These are phyloP conservation scores for Heliconius ethilla DNA, from an alignment of 2,888 invertebrate genomes.

Conservation along the genomic window DNA sequence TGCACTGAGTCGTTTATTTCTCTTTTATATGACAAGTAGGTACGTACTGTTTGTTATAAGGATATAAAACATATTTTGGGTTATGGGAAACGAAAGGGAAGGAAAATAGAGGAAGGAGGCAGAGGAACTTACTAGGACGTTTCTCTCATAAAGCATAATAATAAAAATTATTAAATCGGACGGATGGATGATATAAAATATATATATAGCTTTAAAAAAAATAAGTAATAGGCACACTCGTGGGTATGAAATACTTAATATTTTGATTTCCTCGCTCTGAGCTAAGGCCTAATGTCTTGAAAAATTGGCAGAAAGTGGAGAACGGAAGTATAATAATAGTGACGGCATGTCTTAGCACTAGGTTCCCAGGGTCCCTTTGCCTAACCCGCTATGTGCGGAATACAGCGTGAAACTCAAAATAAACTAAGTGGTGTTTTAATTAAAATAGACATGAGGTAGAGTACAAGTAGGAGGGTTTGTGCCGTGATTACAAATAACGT, in stretches of 20 bases:
- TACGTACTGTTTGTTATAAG: too few relatives aligned
- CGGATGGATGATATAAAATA: too few relatives aligned
- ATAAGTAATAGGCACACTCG: too few relatives aligned
- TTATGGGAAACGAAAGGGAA: background rate
- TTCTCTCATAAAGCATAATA: background rate
- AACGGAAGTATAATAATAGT: too few relatives aligned
- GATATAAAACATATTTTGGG: background rate
- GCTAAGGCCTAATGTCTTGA: too few relatives aligned
- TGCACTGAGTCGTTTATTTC: background rate
- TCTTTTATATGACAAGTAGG: background rate
- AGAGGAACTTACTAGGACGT: background rate
- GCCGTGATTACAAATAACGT: constrained; percentile 32
- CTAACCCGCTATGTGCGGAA: too few relatives aligned
- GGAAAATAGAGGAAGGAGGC: background rate
- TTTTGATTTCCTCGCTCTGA: too few relatives aligned
- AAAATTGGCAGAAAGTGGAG: too few relatives aligned
- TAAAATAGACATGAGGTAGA: background rate
- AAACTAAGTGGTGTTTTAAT: background rate
- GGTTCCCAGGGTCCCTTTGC: background rate
- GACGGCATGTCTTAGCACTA: background rate
- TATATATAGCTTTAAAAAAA: too few relatives aligned
- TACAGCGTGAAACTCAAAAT: too few relatives aligned
- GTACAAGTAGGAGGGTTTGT: background rate
- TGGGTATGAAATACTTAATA: too few relatives aligned
- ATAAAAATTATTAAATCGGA: background rate